A percentile compares a stretch with the other conserved stretches of the same genome.
phyloP scores from a whole-genome alignment of 1,140 invertebrate genomes.

The Apis florea region DNA sequence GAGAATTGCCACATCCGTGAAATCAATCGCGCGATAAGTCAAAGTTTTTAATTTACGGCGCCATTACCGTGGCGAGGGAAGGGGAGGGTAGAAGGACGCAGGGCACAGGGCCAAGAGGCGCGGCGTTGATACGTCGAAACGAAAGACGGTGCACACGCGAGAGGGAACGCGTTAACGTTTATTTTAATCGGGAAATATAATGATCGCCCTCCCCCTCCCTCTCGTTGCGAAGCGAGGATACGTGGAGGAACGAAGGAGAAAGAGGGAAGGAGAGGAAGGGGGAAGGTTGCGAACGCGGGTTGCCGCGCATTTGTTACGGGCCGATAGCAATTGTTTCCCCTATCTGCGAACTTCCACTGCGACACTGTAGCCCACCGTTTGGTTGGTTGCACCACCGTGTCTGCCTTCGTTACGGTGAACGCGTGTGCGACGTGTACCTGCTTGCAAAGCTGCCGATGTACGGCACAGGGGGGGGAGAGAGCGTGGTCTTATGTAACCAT shows the following conservation, averaged over 20 bases:
- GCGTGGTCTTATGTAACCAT: constrained; percentile 64
- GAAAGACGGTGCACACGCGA: constrained; percentile 23
- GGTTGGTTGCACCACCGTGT: constrained; percentile 65
- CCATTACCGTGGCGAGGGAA: constrained; percentile 29
- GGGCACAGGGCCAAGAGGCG: constrained; percentile 60
- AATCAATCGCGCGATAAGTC: constrained; percentile 56
- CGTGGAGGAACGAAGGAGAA: background rate
- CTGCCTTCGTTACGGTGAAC: constrained; percentile 50
- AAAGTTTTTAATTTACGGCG: constrained; percentile 52
- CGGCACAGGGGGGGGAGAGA: constrained; percentile 22
- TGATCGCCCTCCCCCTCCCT: constrained; percentile 44
- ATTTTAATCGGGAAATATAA: constrained; percentile 69
- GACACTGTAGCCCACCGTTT: constrained; percentile 69
- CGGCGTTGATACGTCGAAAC: constrained; percentile 32
- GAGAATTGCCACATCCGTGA: constrained; percentile 19
- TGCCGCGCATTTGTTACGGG: constrained; percentile 73
- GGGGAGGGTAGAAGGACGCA: constrained; percentile 12
- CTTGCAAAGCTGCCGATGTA: constrained; percentile 51
- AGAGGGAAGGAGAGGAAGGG: background rate
- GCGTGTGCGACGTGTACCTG: constrained; percentile 60
- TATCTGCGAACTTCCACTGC: constrained; percentile 75
- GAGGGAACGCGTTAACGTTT: constrained; percentile 49
- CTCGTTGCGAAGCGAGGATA: background rate
- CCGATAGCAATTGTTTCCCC: constrained; percentile 76
- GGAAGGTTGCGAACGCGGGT: constrained; percentile 62